Conservation (phyloP, 2,113 vertebrate genomes). For the Noctilio leporinus region DNA sequence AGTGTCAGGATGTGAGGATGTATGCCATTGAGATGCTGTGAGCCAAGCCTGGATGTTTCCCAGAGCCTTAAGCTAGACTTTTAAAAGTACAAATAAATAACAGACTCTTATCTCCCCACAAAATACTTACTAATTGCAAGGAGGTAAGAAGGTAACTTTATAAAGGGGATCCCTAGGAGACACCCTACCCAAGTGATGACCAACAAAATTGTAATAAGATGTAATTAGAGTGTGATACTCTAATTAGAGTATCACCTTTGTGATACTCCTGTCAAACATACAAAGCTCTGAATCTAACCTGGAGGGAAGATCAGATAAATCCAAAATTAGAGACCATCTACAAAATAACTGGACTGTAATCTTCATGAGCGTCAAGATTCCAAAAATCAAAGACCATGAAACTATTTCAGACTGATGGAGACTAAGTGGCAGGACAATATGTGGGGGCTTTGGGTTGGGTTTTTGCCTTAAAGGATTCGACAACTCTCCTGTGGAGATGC, state of each 20-base stretch:
- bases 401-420: background rate
- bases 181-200: background rate
- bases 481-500: accelerated
- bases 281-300: background rate
- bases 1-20: accelerated
- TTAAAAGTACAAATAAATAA: background rate
- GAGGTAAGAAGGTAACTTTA: background rate
- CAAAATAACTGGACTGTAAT: background rate
- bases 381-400: background rate
- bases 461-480: background rate
- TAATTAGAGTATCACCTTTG: background rate
- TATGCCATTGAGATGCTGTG: accelerated
- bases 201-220: accelerated
- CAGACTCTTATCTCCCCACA: background rate
- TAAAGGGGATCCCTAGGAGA: background rate
- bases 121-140: background rate
- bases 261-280: background rate
- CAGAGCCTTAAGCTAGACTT: background rate
- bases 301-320: background rate
- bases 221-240: accelerated
- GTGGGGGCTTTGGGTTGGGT: too few species aligned
- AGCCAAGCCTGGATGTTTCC: background rate
- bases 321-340: background rate
- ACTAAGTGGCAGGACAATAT: background rate
- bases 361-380: background rate